phyloP scores from a whole-genome alignment of 2,888 invertebrate genomes.

The Scelioninae gen. 1 region DNA sequence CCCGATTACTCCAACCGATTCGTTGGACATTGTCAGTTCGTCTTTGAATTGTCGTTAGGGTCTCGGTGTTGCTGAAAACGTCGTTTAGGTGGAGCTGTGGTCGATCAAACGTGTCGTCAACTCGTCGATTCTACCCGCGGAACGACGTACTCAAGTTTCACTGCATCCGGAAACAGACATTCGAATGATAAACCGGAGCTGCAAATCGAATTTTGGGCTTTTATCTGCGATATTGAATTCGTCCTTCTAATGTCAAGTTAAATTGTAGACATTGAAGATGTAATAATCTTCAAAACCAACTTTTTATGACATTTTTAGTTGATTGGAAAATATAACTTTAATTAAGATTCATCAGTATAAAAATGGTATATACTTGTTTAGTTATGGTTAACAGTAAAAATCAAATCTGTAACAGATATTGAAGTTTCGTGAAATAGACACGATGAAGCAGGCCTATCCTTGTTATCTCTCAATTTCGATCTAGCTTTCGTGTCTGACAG shows the following conservation, averaged over 20 bases:
- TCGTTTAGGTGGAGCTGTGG: constrained; percentile 61
- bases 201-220: not conserved
- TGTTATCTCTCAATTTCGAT: constrained; percentile 71
- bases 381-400: too few relatives aligned
- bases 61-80: constrained; percentile 21
- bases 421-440: constrained; percentile 41
- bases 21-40: constrained; percentile 64
- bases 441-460: constrained; percentile 25
- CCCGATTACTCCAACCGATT: constrained; percentile 58
- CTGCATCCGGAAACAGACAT: constrained; percentile 24
- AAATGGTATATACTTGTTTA: too few relatives aligned
- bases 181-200: not conserved
- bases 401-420: constrained; percentile 32
- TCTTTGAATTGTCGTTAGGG: constrained; percentile 65
- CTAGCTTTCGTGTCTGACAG: constrained; percentile 66
- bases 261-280: too few relatives aligned
- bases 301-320: too few relatives aligned
- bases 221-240: not conserved
- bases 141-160: not conserved
- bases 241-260: not conserved
- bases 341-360: too few relatives aligned
- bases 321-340: too few relatives aligned
- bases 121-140: constrained; percentile 25
- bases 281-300: too few relatives aligned
- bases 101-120: constrained; percentile 44